Evolutionary conservation across 2,797 vertebrate genomes (phyloP).

Genomic region (Mycteria americana): DNA sequence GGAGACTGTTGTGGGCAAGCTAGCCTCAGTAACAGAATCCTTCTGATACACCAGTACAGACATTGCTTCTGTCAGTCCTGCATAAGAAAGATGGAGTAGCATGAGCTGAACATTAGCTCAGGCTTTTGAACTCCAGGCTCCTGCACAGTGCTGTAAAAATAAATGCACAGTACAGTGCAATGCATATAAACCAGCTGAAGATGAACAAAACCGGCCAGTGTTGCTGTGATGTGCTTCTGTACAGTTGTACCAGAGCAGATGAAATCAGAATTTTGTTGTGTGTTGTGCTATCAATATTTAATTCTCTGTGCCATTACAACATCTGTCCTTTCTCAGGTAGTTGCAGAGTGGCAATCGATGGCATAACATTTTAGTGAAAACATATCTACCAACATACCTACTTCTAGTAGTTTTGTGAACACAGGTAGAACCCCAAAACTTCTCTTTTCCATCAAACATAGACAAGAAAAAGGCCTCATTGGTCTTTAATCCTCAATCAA

Average conservation of each 20-base stretch:
- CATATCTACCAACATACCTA: neutral
- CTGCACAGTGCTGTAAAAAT: neutral
- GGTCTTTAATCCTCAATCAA: neutral
- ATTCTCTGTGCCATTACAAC: neutral
- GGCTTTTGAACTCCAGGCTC: neutral
- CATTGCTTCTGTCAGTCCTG: neutral
- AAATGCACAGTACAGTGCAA: neutral
- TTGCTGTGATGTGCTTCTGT: neutral
- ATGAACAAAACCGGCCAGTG: neutral
- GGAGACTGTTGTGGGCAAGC: neutral
- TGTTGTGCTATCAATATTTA: neutral
- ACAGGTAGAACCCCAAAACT: neutral
- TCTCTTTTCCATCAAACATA: neutral
- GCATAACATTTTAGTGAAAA: neutral
- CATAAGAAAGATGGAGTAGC: neutral
- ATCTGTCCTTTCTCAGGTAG: neutral
- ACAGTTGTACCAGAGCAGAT: neutral
- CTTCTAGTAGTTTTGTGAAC: neutral
- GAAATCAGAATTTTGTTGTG: slow-evolving; percentile 1
- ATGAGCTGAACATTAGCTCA: neutral
- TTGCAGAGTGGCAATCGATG: neutral
- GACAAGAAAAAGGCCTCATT: neutral
- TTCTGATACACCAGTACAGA: neutral
- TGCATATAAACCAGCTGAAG: neutral
- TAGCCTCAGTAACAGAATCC: neutral